phyloP scores from a whole-genome alignment of 2,113 vertebrate species.

The Rhea pennata region DNA sequence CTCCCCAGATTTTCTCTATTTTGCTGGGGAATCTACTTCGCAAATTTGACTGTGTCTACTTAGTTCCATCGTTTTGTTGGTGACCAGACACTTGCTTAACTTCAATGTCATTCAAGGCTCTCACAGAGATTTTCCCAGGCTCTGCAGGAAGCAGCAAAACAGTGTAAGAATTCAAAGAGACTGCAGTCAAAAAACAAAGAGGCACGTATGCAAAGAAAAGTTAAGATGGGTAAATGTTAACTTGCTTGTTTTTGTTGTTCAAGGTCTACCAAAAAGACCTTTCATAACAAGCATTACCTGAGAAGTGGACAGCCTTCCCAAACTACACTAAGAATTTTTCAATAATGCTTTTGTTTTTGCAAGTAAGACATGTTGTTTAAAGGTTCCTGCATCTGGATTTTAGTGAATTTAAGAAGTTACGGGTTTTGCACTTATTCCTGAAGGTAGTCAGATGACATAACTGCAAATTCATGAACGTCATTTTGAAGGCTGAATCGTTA shows the following conservation, averaged over 20 bases:
- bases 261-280: not conserved
- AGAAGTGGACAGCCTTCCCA: not conserved
- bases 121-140: not conserved
- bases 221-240: not conserved
- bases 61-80: not conserved
- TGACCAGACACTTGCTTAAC: not conserved
- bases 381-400: not conserved
- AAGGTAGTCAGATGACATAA: not conserved
- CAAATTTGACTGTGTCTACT: not conserved
- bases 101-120: not conserved
- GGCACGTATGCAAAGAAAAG: not conserved
- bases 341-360: not conserved
- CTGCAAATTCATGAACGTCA: not conserved
- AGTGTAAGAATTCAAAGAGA: not conserved
- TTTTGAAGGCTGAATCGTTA: not conserved
- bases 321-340: not conserved
- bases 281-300: not conserved
- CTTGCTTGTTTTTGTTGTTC: not conserved
- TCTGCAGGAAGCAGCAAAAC: not conserved
- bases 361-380: not conserved
- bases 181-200: not conserved
- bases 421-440: not conserved
- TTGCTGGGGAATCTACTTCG: not conserved
- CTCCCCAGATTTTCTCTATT: not conserved
- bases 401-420: not conserved